Base-by-base conservation (phyloP, 2,888 invertebrate genomes). In the Andrena haemorrhoa region DNA sequence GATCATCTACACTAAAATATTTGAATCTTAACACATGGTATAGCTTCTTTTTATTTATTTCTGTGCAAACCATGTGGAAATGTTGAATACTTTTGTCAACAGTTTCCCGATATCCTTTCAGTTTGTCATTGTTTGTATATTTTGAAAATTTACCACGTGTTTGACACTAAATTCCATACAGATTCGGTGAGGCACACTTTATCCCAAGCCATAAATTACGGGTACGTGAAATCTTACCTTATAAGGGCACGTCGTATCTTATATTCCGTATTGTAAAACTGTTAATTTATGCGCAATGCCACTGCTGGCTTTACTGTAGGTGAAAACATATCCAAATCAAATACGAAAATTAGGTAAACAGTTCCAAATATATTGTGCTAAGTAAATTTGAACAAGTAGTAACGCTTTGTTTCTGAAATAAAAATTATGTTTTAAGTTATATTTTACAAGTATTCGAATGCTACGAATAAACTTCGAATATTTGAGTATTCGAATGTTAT, bases 201-300 rank as follows among this genome's bases (percentile, higher is more conserved):
- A 41, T 88, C 90, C 86, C 79, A 68, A 72, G 83, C 85, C 87
- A 79, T 89, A 89, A 90, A 90, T 89, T 83, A 79, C 61, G 76
- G 58, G 71, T 79, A 75, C 56, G 75, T 73, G 73, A 79, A 79
- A 82, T 83, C 84, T 70, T 60, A 73, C 86, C 86, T 74, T 86
- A 86, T 84, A 89, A 75, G 86, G 88, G 77, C 80, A 75, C 75
- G 65, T 78, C 82, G 87, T 86, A 87, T 87, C 83, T 78, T 84
- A 85, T 86, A 87, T 87, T 87, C 85, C 85, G 83, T 77, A 74
- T 82, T 85, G 86, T 83, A 81, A 85, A 87, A 82, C 74, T 89
- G 84, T 83, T 66, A 76, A 84, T 81, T 69, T 73, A 56, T 63
- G 66, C 56, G 65, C 70, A 66, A 23, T 35, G 26, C 33, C 47